Percentiles rank a stretch among this genome's conserved stretches.
These are phyloP conservation scores for Nansenia antarctica DNA, from an alignment of 2,113 vertebrate species.

Conservation along the genomic window DNA sequence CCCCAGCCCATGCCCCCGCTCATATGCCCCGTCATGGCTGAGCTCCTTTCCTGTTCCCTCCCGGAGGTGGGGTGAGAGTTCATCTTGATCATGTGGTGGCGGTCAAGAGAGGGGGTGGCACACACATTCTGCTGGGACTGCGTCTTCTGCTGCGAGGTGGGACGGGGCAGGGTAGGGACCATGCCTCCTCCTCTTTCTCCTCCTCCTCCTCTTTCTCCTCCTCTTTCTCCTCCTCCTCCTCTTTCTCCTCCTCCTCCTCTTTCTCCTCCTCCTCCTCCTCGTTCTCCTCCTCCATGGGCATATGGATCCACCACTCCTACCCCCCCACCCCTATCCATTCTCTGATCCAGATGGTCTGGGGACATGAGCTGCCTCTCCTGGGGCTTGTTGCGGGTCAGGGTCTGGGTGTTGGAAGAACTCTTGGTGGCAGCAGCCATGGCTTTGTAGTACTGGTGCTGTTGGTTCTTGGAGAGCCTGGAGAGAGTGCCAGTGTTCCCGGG, in stretches of 20 bases:
- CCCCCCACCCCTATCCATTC: conserved; percentile 51
- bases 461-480: conserved; percentile 77
- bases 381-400: conserved; percentile 71
- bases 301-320: conserved; percentile 63
- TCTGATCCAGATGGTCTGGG: conserved; percentile 82
- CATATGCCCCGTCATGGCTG: conserved; percentile 66
- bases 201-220: too few species aligned
- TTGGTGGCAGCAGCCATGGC: conserved; percentile 73
- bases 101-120: conserved; percentile 81
- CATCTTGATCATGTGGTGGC: conserved; percentile 88
- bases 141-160: conserved; percentile 78
- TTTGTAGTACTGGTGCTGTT: conserved; percentile 81
- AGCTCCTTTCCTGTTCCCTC: conserved; percentile 74
- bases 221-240: too few species aligned
- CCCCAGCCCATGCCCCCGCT: conserved; percentile 69
- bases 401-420: conserved; percentile 77
- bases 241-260: too few species aligned
- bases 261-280: too few species aligned
- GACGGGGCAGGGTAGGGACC: conserved; percentile 76
- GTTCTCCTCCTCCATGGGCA: conserved; percentile 46
- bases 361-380: conserved; percentile 83
- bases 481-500: conserved; percentile 74
- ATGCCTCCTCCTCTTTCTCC: conserved; percentile 68
- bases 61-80: conserved; percentile 85
- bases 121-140: conserved; percentile 86